phyloP scores from a whole-genome alignment of 2,797 vertebrate genomes.

The Pipistrellus pipistrellus region DNA sequence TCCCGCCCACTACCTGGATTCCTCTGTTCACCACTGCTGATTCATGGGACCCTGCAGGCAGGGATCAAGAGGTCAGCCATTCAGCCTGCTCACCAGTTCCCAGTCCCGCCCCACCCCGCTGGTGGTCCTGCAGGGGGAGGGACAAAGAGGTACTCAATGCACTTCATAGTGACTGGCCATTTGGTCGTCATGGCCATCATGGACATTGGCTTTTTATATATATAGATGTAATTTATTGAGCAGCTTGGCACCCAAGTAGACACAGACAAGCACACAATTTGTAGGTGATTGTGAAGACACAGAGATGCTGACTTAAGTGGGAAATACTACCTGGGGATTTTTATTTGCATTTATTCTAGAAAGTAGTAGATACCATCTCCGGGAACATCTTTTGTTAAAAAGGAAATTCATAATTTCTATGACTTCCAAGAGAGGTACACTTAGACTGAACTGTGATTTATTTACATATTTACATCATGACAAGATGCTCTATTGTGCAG shows the following conservation, averaged over 20 bases:
- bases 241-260: neutral
- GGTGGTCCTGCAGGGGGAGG: no score
- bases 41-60: no score
- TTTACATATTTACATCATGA: neutral
- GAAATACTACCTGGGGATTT: neutral
- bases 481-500: neutral
- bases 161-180: no score
- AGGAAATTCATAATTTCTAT: neutral
- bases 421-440: neutral
- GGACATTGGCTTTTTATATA: no score
- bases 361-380: neutral
- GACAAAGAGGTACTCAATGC: no score
- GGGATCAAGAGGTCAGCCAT: no score
- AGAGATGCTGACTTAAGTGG: neutral
- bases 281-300: neutral
- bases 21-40: no score
- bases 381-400: neutral
- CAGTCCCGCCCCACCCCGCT: no score
- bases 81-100: no score
- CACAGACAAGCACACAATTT: neutral
- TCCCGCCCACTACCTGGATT: no score
- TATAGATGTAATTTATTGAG: neutral
- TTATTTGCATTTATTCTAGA: constrained; percentile 42
- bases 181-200: no score
- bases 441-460: neutral